phyloP scores from a whole-genome alignment of 2,888 invertebrate species.

The Scaeva pyrastri region DNA sequence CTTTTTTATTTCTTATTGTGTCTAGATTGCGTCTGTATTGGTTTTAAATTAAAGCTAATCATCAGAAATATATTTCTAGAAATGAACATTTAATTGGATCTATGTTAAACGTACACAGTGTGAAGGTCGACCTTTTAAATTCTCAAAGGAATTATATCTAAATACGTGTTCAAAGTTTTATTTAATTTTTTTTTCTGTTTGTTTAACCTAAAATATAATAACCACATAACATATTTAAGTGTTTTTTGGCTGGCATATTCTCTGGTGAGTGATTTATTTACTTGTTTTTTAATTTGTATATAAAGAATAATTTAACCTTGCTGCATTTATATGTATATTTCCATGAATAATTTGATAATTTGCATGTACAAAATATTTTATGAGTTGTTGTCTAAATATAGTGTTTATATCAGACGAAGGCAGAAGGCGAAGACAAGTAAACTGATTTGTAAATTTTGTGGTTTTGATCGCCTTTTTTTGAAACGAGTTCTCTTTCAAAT shows the following conservation, averaged over 20 bases:
- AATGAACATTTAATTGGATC: conserved; percentile 22
- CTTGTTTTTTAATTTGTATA: neutral
- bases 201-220: neutral
- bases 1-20: neutral
- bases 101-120: neutral
- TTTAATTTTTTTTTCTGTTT: conserved; percentile 10
- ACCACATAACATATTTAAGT: too few species aligned
- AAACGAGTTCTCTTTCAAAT: too few species aligned
- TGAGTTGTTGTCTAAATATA: too few species aligned
- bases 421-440: too few species aligned
- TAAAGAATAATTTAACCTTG: conserved; percentile 18
- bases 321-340: neutral
- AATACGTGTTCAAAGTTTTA: conserved; percentile 30
- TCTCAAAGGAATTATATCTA: neutral
- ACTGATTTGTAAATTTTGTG: too few species aligned
- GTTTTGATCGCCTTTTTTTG: too few species aligned
- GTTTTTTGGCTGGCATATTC: neutral
- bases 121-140: conserved; percentile 15
- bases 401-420: too few species aligned
- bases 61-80: conserved; percentile 5
- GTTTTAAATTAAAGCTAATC: conserved; percentile 21
- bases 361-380: too few species aligned
- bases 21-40: neutral
- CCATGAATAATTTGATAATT: neutral
- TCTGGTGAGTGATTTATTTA: conserved; percentile 41